Percentiles rank a stretch among this genome's conserved stretches.
These are phyloP conservation scores for Thalpophila matura DNA, from an alignment of 2,888 invertebrate genomes.

Conservation along the genomic window DNA sequence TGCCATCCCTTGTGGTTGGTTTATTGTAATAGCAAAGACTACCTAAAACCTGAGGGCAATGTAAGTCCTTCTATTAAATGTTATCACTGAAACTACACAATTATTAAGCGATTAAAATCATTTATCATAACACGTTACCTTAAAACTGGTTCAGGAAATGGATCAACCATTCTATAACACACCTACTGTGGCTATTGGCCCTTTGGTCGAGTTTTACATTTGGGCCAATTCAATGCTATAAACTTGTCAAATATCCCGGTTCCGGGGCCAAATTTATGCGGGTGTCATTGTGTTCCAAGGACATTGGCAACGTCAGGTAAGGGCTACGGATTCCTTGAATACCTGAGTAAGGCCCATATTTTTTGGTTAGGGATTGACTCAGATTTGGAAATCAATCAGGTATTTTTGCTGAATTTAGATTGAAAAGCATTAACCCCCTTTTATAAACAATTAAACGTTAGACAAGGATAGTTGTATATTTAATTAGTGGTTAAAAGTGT, in stretches of 20 bases:
- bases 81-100: no score
- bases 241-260: conserved; percentile 26
- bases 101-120: conserved; percentile 34
- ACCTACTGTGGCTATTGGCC: background rate
- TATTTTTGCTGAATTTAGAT: no score
- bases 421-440: no score
- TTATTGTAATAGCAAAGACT: background rate
- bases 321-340: background rate
- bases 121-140: conserved; percentile 12
- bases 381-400: background rate
- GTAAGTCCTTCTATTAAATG: background rate
- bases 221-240: conserved; percentile 16
- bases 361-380: background rate
- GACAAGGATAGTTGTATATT: no score
- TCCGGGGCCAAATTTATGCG: conserved; percentile 34
- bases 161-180: conserved; percentile 14
- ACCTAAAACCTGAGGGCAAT: background rate
- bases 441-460: no score
- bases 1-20: no score
- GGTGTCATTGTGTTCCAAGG: conserved; percentile 10
- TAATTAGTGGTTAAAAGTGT: no score
- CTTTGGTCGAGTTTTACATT: conserved; percentile 20
- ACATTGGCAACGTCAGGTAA: conserved; percentile 21
- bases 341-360: background rate
- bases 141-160: conserved; percentile 20